Percentiles rank a stretch among this genome's conserved stretches.
Conservation (phyloP, 2,888 invertebrate species). For the Patella pellucida region DNA sequence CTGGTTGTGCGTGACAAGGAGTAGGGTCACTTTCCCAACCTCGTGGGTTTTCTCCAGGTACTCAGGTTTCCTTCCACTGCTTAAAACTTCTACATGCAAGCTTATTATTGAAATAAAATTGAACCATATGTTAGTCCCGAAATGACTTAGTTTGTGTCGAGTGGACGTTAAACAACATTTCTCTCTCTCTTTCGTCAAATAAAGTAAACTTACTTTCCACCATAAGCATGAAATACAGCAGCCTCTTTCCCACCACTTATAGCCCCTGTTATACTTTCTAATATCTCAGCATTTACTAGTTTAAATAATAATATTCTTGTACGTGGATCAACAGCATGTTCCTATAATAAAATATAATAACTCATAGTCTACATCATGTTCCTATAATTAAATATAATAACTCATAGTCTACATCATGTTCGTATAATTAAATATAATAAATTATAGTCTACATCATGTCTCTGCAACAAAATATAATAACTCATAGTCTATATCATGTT, state of each 20-base stretch:
- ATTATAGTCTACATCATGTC: not conserved
- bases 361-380: conserved; percentile 67
- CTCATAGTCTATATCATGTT: not conserved
- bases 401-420: not conserved
- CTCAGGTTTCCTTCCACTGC: too few relatives aligned
- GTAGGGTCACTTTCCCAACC: too few relatives aligned
- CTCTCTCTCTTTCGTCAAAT: too few relatives aligned
- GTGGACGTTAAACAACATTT: too few relatives aligned
- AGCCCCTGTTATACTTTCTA: conserved; percentile 75
- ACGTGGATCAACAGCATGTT: conserved; percentile 74
- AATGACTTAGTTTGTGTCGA: too few relatives aligned
- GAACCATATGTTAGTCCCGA: too few relatives aligned
- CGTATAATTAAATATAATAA: not conserved
- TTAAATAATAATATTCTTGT: conserved; percentile 76
- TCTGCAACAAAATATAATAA: not conserved
- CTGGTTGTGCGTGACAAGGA: too few relatives aligned
- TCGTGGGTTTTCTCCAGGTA: too few relatives aligned
- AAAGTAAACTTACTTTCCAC: conserved; percentile 70
- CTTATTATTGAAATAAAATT: too few relatives aligned
- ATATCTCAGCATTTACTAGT: conserved; percentile 74
- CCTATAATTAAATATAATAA: conserved; percentile 53
- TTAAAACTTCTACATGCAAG: too few relatives aligned
- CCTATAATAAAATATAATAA: conserved; percentile 55
- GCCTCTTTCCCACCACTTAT: conserved; percentile 77
- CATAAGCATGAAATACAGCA: conserved; percentile 74